Conservation (phyloP, 2,888 invertebrate species). For the Plebejus anna region DNA sequence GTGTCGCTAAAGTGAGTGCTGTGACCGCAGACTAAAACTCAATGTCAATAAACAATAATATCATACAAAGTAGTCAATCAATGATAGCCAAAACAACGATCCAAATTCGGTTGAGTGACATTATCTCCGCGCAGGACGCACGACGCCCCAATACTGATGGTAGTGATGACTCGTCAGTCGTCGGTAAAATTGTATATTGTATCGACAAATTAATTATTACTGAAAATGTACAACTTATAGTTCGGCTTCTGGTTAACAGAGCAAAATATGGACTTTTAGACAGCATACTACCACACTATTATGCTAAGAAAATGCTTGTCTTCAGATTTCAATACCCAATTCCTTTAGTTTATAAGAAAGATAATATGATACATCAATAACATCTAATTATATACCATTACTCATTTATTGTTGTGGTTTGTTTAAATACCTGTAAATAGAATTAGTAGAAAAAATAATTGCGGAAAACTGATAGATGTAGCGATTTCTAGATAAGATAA, state of each 20-base stretch:
- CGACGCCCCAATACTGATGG: background rate
- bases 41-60: conserved; percentile 1
- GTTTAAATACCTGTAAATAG: background rate
- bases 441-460: background rate
- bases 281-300: too few species aligned
- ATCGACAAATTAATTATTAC: too few species aligned
- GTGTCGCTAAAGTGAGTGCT: too few species aligned
- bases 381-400: background rate
- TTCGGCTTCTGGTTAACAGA: background rate
- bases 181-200: too few species aligned
- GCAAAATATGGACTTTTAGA: background rate
- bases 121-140: background rate
- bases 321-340: background rate
- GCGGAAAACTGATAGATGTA: background rate
- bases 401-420: background rate
- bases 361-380: background rate
- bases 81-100: conserved; percentile 7
- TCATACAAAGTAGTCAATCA: background rate
- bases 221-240: background rate
- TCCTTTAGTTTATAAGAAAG: background rate
- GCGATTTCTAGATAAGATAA: background rate
- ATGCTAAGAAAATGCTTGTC: background rate
- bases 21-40: background rate
- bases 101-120: background rate
- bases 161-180: background rate